These are phyloP conservation scores for Eidolon helvum DNA, from an alignment of 2,113 vertebrate genomes.

Conservation along the genomic window DNA sequence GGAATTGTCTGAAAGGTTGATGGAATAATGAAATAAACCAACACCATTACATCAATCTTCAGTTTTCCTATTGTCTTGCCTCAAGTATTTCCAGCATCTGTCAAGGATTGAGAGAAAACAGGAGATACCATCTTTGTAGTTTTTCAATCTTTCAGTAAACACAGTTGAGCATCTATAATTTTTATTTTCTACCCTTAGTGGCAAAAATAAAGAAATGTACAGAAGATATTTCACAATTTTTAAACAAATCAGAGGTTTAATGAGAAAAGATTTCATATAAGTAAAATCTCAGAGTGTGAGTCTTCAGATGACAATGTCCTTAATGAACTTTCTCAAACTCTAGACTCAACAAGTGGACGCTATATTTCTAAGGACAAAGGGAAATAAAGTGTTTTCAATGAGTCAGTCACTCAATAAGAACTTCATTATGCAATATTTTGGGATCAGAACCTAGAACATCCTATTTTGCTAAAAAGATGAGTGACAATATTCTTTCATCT, in stretches of 20 bases:
- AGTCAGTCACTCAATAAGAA: background rate
- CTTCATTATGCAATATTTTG: background rate
- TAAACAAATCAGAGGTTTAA: background rate
- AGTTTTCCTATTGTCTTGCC: background rate
- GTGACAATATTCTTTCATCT: background rate
- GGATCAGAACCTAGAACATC: background rate
- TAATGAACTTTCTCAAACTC: background rate
- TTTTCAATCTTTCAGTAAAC: background rate
- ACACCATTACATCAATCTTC: background rate
- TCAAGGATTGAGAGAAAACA: background rate
- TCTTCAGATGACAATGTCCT: background rate
- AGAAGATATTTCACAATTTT: background rate
- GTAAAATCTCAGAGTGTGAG: background rate
- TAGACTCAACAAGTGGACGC: background rate
- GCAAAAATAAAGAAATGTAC: background rate
- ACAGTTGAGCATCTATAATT: background rate
- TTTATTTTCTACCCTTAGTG: background rate
- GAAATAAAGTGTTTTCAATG: background rate
- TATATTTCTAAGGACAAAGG: background rate
- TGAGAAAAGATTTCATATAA: background rate
- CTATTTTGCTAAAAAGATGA: background rate
- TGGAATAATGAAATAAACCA: background rate
- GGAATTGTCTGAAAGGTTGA: background rate
- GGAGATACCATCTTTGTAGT: background rate
- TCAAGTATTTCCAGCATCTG: background rate